Evolutionary conservation across 2,888 invertebrate species (phyloP), one percentile per base, ranked within the genome.

Genomic region (Ellobium chinense): DNA sequence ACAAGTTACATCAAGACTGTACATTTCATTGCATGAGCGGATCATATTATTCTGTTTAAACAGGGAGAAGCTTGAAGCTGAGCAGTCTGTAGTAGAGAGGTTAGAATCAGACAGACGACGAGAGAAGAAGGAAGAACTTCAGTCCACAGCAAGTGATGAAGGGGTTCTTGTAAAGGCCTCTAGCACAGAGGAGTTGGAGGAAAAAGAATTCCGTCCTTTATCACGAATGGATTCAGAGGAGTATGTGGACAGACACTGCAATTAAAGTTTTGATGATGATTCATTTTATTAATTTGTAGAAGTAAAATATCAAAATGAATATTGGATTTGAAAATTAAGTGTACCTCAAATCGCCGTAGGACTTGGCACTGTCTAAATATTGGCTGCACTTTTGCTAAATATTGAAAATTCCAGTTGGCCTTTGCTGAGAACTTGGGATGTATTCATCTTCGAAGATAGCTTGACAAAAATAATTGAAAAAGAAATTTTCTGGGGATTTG

Each of bases 141-240:
- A 88, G 75, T 94, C 94, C 2, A 92, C 93, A n/a, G 93, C 94
- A 70, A 94, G 94, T 85, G 94, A 94, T 84, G 94, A 94, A 87
- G 94, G 94, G 3, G 94, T 94, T 78, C 88, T 93, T 5, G 34
- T 83, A 29, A 92, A 93, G 7, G 94, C 94, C 89, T 94, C 94
- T 72, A 95, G 94, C 90, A 94, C 94, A 83, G 95, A 95, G 88
- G 91, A 92, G 72, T 83, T 91, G 77, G 91, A 90, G 72, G 83
- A 83, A 56, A 78, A 65, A 60, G 83, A 80, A 36, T 68, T 39
- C 29, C 36, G 54, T 18, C 76, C 75, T 1, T 18, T 69, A 21
- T 27, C 46, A 31, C 29, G 80, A 24, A 72, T 84, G 27, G 87
- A 93, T 85, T 93, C 92, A 24, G 93, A 93, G 83, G 93, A 91